Evolutionary conservation across 2,888 invertebrate genomes (phyloP).

Genomic region (Tetheella fluctuosa): DNA sequence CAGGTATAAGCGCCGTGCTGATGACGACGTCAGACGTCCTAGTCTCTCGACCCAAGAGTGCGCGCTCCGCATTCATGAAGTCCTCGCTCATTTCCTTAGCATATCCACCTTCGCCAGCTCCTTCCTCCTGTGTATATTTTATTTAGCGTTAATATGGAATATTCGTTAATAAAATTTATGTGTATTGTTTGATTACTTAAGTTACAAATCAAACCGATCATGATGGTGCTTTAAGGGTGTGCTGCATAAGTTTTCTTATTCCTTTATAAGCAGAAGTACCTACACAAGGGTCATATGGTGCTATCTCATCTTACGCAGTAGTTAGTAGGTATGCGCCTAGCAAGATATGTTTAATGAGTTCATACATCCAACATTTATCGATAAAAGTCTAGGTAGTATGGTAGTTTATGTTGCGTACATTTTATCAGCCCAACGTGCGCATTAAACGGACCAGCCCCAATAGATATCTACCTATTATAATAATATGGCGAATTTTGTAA

Average conservation of each 20-base stretch:
- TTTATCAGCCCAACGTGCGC: no score
- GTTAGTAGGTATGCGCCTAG: no score
- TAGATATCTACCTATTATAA: no score
- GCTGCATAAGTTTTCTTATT: background rate
- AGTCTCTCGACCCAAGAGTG: constrained; percentile 93
- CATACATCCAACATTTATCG: no score
- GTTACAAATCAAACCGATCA: background rate
- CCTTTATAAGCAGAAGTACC: no score
- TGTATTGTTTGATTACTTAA: background rate
- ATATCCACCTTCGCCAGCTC: constrained; percentile 86
- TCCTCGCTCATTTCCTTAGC: constrained; percentile 94
- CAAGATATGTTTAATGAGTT: no score
- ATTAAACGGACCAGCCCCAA: no score
- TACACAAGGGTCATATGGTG: no score
- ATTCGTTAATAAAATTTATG: constrained; percentile 13
- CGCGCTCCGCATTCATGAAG: constrained; percentile 94
- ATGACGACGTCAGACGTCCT: constrained; percentile 94
- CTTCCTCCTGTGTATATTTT: constrained; percentile 84
- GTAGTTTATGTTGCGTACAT: no score
- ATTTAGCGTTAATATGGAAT: background rate
- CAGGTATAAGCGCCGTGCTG: constrained; percentile 95
- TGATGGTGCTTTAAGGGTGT: constrained; percentile 1
- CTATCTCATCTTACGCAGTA: no score
- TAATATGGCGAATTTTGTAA: no score
- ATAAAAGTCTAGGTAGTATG: no score